Conservation (phyloP, 2,797 vertebrate genomes). For the Alectoris magna region DNA sequence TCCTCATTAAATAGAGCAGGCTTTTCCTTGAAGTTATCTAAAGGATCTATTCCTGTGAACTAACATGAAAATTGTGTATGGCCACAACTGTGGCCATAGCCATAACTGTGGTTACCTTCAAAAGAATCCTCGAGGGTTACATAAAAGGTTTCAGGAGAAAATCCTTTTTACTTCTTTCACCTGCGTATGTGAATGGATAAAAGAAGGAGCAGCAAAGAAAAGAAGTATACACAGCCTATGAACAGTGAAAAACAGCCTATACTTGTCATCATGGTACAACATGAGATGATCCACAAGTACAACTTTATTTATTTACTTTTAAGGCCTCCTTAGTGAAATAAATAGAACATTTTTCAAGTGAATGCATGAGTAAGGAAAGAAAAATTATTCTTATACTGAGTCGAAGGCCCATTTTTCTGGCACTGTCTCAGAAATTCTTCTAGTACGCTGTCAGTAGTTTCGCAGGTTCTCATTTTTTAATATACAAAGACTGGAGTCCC, state of each 20-base stretch:
- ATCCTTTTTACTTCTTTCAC: not conserved
- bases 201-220: not conserved
- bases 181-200: not conserved
- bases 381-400: not conserved
- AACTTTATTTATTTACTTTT: not conserved
- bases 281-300: not conserved
- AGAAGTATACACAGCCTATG: not conserved
- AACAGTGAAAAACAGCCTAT: not conserved
- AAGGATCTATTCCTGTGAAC: not conserved
- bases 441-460: constrained; percentile 19
- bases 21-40: constrained; percentile 9
- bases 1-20: constrained; percentile 24
- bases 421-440: not conserved
- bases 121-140: not conserved
- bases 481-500: not conserved
- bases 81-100: too few species aligned
- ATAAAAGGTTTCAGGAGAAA: not conserved
- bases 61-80: not conserved
- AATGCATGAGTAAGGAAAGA: not conserved
- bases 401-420: not conserved
- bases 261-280: not conserved
- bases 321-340: not conserved
- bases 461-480: constrained; percentile 4
- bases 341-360: not conserved
- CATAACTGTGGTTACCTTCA: too few species aligned